Percentiles rank a stretch among this genome's conserved stretches.
These are phyloP conservation scores for Monopterus albus DNA, from an alignment of 2,113 vertebrate genomes.

Conservation along the genomic window DNA sequence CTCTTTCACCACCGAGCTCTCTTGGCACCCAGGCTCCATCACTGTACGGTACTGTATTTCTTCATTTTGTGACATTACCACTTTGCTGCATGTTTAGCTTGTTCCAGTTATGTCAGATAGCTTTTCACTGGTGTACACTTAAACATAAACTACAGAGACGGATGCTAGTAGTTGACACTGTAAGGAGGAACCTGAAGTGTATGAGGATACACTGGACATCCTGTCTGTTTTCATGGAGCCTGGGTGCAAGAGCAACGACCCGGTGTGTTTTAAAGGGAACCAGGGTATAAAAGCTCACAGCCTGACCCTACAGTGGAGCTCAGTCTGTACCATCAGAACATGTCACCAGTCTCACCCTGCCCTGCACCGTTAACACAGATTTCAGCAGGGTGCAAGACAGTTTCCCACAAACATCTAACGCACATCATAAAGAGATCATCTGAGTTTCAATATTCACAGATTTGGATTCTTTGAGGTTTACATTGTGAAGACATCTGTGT, in stretches of 20 bases:
- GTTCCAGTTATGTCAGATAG: not conserved
- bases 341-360: constrained; percentile 10
- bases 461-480: no score
- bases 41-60: constrained; percentile 1
- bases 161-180: no score
- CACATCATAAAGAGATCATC: not conserved
- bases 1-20: constrained; percentile 66
- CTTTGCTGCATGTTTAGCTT: not conserved
- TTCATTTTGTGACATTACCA: not conserved
- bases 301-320: constrained; percentile 46
- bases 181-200: not conserved
- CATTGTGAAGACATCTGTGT: no score
- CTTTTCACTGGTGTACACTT: not conserved
- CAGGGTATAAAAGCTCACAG: constrained; percentile 37
- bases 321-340: constrained; percentile 31
- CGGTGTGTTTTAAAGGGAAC: constrained; percentile 78
- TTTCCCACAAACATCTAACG: constrained; percentile 17
- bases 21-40: constrained; percentile 61
- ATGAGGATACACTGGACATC: not conserved
- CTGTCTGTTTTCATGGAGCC: constrained; percentile 43
- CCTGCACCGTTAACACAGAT: not conserved
- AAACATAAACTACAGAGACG: no score
- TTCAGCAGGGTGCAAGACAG: constrained; percentile 8
- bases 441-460: not conserved
- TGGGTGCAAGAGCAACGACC: constrained; percentile 46